Evolutionary conservation across 1,140 invertebrate species (phyloP), one percentile per base, ranked within the genome.

Genomic region (Brachionus manjavacas): DNA sequence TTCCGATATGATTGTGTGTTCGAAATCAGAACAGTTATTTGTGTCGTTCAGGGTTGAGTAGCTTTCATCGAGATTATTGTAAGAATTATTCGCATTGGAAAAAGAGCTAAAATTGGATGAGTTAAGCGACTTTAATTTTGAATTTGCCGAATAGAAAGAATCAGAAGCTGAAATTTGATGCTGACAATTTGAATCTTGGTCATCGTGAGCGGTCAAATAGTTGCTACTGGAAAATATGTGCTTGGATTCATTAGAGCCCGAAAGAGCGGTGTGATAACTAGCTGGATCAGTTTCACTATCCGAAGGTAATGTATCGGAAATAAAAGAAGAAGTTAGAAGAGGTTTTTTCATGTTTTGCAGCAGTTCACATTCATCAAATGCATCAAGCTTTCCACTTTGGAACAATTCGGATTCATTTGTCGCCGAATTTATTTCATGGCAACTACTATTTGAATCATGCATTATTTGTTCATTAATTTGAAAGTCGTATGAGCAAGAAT

Each of bases 91-190:
- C 2, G 39, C 12, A n/a, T 31, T 25, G 0, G 35, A 28, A 4
- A 23, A 64, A 12, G 31, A 64, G 39, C 79, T 81, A 9, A 31
- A 14, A 49, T 25, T 23, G 9, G 79, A 81, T 14, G 49, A 39
- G 7, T 43, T 35, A 20, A 80, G 49, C 12, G 31, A 43, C 12
- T 81, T 81, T 35, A 68, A 6, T 14, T 60, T 68, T 14, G 79
- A 64, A 12, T 81, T 3, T 11, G 79, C 79, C n/a, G 79, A 60
- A 64, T 81, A 81, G 52, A 81, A 81, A 28, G 79, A 81, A 7
- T 81, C 79, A 16, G 79, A 64, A 7, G 31, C 39, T 12, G 79
- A 64, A 8, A 81, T 20, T 12, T 43, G 20, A 23, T 81, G 79
- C 1, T 43, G 31, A 8, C 25, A 81, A 6, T 78, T 49, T 16